A percentile compares a stretch with the other conserved stretches of the same genome.
phyloP scores from a whole-genome alignment of 2,113 vertebrate genomes.

The Triplophysa dalaica region DNA sequence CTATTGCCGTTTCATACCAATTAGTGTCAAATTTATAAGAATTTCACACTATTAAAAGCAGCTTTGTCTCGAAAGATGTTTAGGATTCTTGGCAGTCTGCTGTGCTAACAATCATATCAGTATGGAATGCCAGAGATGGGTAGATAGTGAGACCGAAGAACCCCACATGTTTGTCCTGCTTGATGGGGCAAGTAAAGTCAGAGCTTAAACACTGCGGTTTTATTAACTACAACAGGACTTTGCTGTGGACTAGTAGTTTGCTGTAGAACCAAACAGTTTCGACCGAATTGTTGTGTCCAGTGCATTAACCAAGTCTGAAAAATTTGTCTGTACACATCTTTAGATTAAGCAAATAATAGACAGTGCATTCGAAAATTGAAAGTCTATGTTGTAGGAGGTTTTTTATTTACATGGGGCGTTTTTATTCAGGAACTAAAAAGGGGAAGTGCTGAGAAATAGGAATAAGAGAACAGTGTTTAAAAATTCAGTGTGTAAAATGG shows the following conservation, averaged over 20 bases:
- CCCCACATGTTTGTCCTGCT: conserved; percentile 13
- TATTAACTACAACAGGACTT: not conserved
- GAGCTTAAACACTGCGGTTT: not conserved
- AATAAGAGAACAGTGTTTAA: not conserved
- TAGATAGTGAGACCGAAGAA: not conserved
- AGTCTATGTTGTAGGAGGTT: not conserved
- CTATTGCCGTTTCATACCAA: not conserved
- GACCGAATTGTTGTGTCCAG: not conserved
- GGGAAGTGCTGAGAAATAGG: conserved; percentile 7
- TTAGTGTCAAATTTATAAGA: not conserved
- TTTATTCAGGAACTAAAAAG: conserved; percentile 3
- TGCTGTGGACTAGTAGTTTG: not conserved
- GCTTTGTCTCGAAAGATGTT: not conserved
- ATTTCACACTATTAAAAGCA: not conserved
- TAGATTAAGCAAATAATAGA: no score
- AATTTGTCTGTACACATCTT: not conserved
- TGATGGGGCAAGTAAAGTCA: conserved; percentile 20
- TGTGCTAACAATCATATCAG: conserved; percentile 31
- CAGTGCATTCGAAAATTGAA: no score
- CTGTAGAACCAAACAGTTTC: not conserved
- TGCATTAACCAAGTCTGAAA: not conserved
- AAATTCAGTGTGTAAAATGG: not conserved
- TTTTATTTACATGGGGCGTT: not conserved
- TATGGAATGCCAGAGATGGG: conserved; percentile 41
- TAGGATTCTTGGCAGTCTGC: not conserved